A percentile compares a stretch with the other conserved stretches of the same genome.
phyloP scores from a whole-genome alignment of 2,797 vertebrate genomes.

The Propithecus deckenii region DNA sequence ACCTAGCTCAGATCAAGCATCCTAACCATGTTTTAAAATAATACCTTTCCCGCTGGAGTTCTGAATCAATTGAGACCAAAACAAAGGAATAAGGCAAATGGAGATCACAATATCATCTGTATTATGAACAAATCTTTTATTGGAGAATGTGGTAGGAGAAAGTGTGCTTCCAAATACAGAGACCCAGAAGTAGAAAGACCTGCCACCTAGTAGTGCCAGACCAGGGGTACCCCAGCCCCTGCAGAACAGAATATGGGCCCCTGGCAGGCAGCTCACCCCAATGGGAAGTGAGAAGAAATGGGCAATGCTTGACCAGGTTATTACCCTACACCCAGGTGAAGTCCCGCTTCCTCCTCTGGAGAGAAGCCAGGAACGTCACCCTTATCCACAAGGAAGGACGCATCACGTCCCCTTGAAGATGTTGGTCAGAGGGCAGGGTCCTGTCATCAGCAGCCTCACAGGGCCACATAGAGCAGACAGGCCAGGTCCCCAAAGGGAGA shows the following conservation, averaged over 20 bases:
- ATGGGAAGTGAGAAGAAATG: neutral
- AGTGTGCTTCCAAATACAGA: neutral
- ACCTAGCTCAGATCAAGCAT: neutral
- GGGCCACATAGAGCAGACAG: neutral
- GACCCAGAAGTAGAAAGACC: neutral
- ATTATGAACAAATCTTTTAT: neutral
- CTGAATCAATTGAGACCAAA: neutral
- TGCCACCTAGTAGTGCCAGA: neutral
- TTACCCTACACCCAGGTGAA: neutral
- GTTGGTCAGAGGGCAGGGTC: neutral
- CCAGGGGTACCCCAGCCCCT: neutral
- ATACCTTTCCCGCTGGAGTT: neutral
- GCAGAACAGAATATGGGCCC: neutral
- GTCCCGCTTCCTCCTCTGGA: neutral
- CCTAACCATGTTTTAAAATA: neutral
- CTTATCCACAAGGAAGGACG: neutral
- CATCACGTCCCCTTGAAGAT: neutral
- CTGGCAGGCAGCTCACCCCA: neutral
- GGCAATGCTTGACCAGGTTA: neutral
- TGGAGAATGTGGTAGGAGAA: neutral
- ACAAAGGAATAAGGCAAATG: neutral
- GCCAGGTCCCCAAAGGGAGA: neutral
- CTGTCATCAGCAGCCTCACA: neutral
- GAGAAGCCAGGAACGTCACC: neutral
- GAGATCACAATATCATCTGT: neutral